Evolutionary conservation across 2,797 vertebrate species (phyloP).

Genomic region (Gadopsis marmoratus): DNA sequence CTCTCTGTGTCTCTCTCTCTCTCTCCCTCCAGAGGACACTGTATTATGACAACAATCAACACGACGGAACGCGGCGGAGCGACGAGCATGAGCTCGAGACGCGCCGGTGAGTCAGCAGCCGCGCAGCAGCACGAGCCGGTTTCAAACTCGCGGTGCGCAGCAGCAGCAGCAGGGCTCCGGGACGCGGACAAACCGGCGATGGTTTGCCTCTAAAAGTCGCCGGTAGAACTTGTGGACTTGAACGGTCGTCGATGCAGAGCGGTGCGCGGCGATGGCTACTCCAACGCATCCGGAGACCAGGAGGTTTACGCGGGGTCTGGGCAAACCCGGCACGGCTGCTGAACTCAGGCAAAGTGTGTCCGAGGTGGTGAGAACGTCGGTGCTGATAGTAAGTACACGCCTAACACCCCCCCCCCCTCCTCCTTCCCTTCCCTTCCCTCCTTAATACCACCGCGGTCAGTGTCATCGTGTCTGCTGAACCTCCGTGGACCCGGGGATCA

Average conservation of each 20-base stretch:
- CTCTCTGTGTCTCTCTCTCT: no score
- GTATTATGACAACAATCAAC: constrained; percentile 50
- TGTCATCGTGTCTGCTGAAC: not conserved
- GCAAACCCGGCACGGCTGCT: constrained; percentile 95
- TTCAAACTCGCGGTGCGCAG: constrained; percentile 57
- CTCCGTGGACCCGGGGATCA: not conserved
- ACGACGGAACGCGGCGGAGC: constrained; percentile 6
- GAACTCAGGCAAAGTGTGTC: constrained; percentile 96
- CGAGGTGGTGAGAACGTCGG: constrained; percentile 94
- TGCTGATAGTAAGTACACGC: constrained; percentile 90
- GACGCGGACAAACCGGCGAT: constrained; percentile 47
- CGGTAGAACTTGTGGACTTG: constrained; percentile 31
- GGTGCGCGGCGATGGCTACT: constrained; percentile 71
- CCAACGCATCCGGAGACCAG: constrained; percentile 88
- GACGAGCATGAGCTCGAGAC: constrained; percentile 41
- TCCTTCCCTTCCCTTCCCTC: not conserved
- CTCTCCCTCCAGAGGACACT: constrained; percentile 27
- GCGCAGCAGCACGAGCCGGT: constrained; percentile 60
- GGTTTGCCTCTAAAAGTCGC: constrained; percentile 37
- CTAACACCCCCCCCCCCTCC: not conserved
- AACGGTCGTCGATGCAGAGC: constrained; percentile 50
- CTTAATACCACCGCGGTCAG: not conserved
- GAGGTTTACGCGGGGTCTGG: constrained; percentile 93
- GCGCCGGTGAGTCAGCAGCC: constrained; percentile 34
- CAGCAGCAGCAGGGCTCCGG: constrained; percentile 35